Percentiles rank a stretch among this genome's conserved stretches.
These are phyloP conservation scores for Ostrea denselamellosa DNA, from an alignment of 1,140 invertebrate genomes.

Conservation along the genomic window DNA sequence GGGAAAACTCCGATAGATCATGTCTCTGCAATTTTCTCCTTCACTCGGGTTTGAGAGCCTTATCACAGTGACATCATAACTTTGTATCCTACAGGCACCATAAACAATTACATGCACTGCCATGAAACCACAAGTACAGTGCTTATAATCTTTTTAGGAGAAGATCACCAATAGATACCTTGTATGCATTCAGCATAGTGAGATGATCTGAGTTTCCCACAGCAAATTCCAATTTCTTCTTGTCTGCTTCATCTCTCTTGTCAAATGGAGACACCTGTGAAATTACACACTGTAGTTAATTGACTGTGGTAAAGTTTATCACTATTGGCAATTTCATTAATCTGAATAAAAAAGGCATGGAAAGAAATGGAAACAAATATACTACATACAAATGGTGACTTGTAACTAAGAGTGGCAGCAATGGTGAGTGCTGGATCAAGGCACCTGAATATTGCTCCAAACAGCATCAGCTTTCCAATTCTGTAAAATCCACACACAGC, in stretches of 20 bases:
- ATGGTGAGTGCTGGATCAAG: slow-evolving; percentile 91
- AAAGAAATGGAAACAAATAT: not conserved
- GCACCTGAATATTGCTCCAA: slow-evolving; percentile 92
- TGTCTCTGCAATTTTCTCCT: too few species aligned
- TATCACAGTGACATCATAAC: too few species aligned
- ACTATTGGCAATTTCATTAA: not conserved
- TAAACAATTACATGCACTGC: too few species aligned
- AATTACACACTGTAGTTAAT: slow-evolving; percentile 39
- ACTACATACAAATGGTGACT: slow-evolving; percentile 89
- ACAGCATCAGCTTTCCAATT: slow-evolving; percentile 90
- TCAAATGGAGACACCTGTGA: slow-evolving; percentile 75
- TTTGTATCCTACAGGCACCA: too few species aligned
- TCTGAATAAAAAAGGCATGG: not conserved
- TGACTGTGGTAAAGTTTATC: not conserved
- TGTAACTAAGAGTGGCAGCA: slow-evolving; percentile 90
- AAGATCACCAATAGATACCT: slow-evolving; percentile 60
- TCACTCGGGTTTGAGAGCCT: too few species aligned
- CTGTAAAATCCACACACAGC: slow-evolving; percentile 60
- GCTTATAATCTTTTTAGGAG: too few species aligned
- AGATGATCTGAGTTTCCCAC: slow-evolving; percentile 79
- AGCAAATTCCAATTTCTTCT: slow-evolving; percentile 86
- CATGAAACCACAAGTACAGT: too few species aligned
- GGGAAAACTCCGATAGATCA: too few species aligned
- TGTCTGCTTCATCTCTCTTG: slow-evolving; percentile 86
- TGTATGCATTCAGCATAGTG: slow-evolving; percentile 76